Evolutionary conservation across 2,797 vertebrate genomes (phyloP).

Genomic region (Graptemys geographica): DNA sequence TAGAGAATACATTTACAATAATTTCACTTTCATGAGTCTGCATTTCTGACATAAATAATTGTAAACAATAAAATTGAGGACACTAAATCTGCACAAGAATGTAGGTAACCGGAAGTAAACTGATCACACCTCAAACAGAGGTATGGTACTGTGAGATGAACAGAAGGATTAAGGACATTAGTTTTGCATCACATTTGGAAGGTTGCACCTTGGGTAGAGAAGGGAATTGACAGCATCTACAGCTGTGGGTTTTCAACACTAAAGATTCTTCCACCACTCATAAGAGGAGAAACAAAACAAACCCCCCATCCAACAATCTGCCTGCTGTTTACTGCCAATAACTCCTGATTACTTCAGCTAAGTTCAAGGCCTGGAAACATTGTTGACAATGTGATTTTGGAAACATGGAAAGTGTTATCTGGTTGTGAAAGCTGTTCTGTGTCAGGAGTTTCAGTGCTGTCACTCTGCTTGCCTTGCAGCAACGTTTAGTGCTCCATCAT

Average conservation of each 20-base stretch:
- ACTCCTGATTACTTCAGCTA: slow-evolving; percentile 88
- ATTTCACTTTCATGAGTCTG: neutral
- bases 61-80: neutral
- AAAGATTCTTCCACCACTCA: slow-evolving; percentile 2
- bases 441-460: slow-evolving; percentile 75
- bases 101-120: neutral
- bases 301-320: slow-evolving; percentile 68
- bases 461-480: slow-evolving; percentile 57
- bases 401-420: slow-evolving; percentile 86
- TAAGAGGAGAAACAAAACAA: slow-evolving; percentile 75
- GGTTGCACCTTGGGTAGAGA: neutral
- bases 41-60: neutral
- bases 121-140: fast-evolving
- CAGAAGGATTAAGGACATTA: neutral
- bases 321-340: slow-evolving; percentile 84
- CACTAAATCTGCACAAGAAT: neutral
- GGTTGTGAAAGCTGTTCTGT: slow-evolving; percentile 80
- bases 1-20: neutral
- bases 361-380: slow-evolving; percentile 80
- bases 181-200: neutral
- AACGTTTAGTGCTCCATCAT: slow-evolving; percentile 66
- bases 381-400: slow-evolving; percentile 90
- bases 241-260: neutral
- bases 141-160: neutral
- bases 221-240: neutral